Percentiles rank a stretch among this genome's conserved stretches.
Conservation (phyloP, 1,140 invertebrate genomes). For the Hyposmocoma kahamanoa region DNA sequence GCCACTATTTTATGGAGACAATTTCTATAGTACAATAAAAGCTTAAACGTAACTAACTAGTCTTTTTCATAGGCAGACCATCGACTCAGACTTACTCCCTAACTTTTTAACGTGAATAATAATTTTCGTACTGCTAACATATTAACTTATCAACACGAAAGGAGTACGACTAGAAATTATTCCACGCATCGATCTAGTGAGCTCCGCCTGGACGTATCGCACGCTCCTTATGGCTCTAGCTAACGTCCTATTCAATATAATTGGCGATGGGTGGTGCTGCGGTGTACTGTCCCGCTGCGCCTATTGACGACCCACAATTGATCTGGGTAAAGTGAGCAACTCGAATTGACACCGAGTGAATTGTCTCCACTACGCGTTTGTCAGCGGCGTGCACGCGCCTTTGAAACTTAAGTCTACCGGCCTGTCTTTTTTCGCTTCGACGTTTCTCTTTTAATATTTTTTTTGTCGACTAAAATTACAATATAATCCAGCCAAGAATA, state of each 20-base stretch:
- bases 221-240: constrained; percentile 8
- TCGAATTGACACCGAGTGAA: constrained; percentile 43
- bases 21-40: constrained; percentile 54
- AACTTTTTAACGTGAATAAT: constrained; percentile 30
- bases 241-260: constrained; percentile 9
- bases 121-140: constrained; percentile 70
- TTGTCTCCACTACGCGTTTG: constrained; percentile 14
- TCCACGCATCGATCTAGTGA: constrained; percentile 24
- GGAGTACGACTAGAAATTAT: constrained; percentile 69
- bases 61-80: constrained; percentile 61
- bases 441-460: constrained; percentile 6
- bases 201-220: not conserved
- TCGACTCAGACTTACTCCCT: constrained; percentile 34
- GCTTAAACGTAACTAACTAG: constrained; percentile 69
- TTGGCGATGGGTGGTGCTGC: not conserved
- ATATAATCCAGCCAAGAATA: constrained; percentile 12
- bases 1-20: constrained; percentile 49
- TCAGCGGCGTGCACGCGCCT: not conserved
- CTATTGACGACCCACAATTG: constrained; percentile 56
- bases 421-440: constrained; percentile 15
- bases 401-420: constrained; percentile 10
- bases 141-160: constrained; percentile 64
- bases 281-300: not conserved
- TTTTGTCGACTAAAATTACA: constrained; percentile 1
- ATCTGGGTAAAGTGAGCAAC: constrained; percentile 45